These are phyloP conservation scores for Oscheius sp. DNA, from an alignment of 2,888 invertebrate genomes.

Conservation along the genomic window DNA sequence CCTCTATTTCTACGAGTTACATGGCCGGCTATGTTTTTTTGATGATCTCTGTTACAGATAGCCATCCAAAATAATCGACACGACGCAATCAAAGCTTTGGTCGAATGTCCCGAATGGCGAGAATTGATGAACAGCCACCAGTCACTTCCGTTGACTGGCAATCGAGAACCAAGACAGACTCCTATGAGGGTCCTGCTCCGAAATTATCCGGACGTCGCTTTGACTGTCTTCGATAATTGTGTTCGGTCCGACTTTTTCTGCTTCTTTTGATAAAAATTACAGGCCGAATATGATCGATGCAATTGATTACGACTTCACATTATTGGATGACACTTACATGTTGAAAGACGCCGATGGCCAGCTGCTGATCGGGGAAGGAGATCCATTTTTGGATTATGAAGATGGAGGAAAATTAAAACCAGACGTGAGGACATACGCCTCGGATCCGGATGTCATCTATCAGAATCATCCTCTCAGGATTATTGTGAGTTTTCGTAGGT, in stretches of 20 bases:
- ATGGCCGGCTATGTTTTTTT: background rate
- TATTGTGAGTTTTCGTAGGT: conserved; percentile 72
- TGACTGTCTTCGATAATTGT: conserved; percentile 66
- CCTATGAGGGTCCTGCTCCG: conserved; percentile 76
- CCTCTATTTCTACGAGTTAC: no score
- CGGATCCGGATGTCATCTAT: conserved; percentile 73
- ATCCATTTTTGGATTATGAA: background rate
- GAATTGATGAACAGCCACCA: conserved; percentile 72
- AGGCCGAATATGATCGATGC: conserved; percentile 32
- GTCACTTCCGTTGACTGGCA: conserved; percentile 33
- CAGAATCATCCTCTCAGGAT: conserved; percentile 75
- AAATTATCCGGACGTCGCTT: conserved; percentile 75
- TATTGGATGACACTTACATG: conserved; percentile 76
- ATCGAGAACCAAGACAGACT: conserved; percentile 68
- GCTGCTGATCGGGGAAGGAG: conserved; percentile 33
- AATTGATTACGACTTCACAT: conserved; percentile 76
- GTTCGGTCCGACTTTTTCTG: no score
- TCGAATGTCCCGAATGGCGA: conserved; percentile 74
- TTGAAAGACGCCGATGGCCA: conserved; percentile 32
- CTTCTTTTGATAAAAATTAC: no score
- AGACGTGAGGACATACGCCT: conserved; percentile 72
- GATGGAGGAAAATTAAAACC: conserved; percentile 52
- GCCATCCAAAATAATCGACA: conserved; percentile 60
- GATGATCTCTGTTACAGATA: background rate
- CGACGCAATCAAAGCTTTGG: conserved; percentile 74